Conservation (phyloP, 1,140 invertebrate species). For the Leptestheria dahalacensis region DNA sequence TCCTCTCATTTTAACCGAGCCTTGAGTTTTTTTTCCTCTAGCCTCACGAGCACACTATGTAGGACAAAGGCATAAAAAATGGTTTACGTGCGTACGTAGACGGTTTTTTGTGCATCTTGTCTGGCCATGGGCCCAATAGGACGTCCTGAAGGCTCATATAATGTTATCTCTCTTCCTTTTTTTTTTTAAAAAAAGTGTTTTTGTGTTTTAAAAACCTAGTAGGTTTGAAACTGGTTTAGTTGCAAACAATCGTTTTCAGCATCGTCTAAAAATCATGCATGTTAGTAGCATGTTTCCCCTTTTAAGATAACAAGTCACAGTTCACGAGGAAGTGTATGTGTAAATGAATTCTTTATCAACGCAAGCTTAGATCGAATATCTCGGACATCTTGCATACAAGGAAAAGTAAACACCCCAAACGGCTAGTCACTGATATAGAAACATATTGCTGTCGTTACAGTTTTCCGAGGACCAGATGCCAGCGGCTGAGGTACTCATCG, state of each 20-base stretch:
- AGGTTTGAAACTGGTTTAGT: not conserved
- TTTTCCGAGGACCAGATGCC: constrained; percentile 14
- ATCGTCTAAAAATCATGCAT: not conserved
- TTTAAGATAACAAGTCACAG: too few species aligned
- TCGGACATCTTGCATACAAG: too few species aligned
- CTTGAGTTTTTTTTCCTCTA: not conserved
- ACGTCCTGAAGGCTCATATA: too few species aligned
- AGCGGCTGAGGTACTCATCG: constrained; percentile 15
- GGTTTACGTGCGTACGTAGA: not conserved
- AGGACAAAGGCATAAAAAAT: not conserved
- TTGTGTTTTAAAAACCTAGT: not conserved
- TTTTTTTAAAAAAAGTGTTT: not conserved
- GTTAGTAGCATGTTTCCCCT: not conserved
- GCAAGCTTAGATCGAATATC: not conserved
- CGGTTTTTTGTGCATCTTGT: not conserved
- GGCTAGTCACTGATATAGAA: too few species aligned
- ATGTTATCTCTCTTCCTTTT: not conserved
- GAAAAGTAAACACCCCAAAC: too few species aligned
- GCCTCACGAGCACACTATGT: not conserved
- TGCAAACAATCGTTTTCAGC: not conserved
- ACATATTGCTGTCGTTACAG: constrained; percentile 5
- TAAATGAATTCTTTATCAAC: not conserved
- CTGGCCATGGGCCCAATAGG: not conserved
- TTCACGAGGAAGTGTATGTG: too few species aligned
- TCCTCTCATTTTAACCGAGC: too few species aligned